Evolutionary conservation across 2,797 vertebrate species (phyloP).

Genomic region (Acomys russatus): DNA sequence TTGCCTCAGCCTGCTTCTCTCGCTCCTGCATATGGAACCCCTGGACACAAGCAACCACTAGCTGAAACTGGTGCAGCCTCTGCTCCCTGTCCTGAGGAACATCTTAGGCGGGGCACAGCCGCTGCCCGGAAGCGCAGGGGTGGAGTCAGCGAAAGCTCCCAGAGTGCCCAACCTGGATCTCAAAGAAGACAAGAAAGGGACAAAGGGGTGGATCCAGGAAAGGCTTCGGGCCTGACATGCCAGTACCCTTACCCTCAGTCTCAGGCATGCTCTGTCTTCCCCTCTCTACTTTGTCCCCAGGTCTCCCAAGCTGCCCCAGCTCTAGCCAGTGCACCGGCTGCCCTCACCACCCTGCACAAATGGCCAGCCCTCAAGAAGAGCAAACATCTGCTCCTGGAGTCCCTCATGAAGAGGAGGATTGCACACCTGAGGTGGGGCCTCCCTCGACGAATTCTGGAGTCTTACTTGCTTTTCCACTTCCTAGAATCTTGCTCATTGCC

Average conservation of each 20-base stretch:
- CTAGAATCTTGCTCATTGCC: conserved; percentile 26
- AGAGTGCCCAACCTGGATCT: neutral
- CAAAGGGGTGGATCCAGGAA: neutral
- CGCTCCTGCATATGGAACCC: neutral
- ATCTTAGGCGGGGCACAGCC: neutral
- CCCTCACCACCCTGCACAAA: neutral
- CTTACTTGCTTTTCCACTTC: conserved; percentile 64
- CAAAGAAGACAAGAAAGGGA: neutral
- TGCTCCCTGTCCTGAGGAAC: neutral
- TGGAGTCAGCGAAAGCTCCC: neutral
- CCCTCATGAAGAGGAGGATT: conserved; percentile 72
- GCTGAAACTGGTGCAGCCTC: neutral
- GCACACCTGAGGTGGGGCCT: conserved; percentile 80
- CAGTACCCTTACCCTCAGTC: neutral
- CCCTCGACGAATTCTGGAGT: conserved; percentile 68
- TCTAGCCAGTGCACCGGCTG: neutral
- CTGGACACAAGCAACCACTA: neutral
- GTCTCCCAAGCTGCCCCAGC: neutral
- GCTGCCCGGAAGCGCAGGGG: neutral
- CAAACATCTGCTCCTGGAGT: conserved; percentile 71
- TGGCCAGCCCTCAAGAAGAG: conserved; percentile 68
- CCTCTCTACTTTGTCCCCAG: neutral
- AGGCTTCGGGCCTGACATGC: neutral
- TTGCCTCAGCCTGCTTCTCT: neutral
- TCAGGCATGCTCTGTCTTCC: neutral